A percentile compares a stretch with the other conserved stretches of the same genome.
These are phyloP conservation scores for Drosophila sordidapex DNA, from an alignment of 2,888 invertebrate genomes.

Conservation along the genomic window DNA sequence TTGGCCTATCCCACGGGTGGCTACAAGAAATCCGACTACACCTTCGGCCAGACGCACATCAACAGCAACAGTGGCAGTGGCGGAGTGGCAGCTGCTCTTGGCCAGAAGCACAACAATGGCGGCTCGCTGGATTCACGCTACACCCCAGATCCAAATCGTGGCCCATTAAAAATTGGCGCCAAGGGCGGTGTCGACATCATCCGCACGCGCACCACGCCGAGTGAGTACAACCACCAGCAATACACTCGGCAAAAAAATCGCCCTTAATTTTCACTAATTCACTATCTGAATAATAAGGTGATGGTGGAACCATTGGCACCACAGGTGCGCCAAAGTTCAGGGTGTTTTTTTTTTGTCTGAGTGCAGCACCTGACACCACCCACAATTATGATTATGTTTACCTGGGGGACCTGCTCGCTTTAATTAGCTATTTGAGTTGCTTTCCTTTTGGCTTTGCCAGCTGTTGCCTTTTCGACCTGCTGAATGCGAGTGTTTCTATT, in stretches of 20 bases:
- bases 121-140: constrained; percentile 88
- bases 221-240: constrained; percentile 84
- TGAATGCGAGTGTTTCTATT: constrained; percentile 33
- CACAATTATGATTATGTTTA: constrained; percentile 46
- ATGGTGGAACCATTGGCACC: background rate
- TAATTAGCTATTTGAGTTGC: constrained; percentile 71
- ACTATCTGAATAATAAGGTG: background rate
- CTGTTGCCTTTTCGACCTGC: constrained; percentile 43
- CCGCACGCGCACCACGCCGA: constrained; percentile 89
- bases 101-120: constrained; percentile 85
- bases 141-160: constrained; percentile 92
- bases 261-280: background rate
- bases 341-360: background rate
- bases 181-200: constrained; percentile 91
- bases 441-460: constrained; percentile 29
- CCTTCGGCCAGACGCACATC: constrained; percentile 84
- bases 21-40: constrained; percentile 84
- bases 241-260: background rate
- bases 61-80: constrained; percentile 71
- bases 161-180: constrained; percentile 86
- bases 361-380: background rate
- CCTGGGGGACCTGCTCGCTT: constrained; percentile 38
- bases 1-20: constrained; percentile 84
- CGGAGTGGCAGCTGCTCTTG: constrained; percentile 74
- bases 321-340: background rate